These are phyloP conservation scores for Galendromus occidentalis DNA, from an alignment of 1,140 invertebrate species.

Conservation along the genomic window DNA sequence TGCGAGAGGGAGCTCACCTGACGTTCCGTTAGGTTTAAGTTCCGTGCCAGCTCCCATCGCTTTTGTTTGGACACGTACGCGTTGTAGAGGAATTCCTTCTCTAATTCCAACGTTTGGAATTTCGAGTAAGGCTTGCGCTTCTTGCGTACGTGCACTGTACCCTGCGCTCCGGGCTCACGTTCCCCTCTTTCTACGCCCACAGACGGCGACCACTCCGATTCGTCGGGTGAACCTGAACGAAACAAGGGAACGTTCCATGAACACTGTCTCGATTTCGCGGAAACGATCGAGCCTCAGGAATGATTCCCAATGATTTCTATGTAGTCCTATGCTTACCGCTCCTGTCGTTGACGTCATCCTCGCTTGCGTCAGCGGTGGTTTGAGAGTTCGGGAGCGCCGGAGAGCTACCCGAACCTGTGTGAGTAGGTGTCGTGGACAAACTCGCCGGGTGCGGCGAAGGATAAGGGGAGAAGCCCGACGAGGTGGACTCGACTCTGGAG, in stretches of 20 bases:
- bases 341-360: slow-evolving; percentile 6
- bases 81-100: slow-evolving; percentile 91
- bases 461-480: slow-evolving; percentile 6
- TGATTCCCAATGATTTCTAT: too few relatives aligned
- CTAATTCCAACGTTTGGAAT: slow-evolving; percentile 82
- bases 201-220: slow-evolving; percentile 6
- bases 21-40: slow-evolving; percentile 74
- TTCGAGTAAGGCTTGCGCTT: slow-evolving; percentile 94
- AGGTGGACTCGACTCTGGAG: slow-evolving; percentile 6
- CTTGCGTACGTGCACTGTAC: slow-evolving; percentile 49
- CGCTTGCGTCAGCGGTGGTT: background rate
- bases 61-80: slow-evolving; percentile 94
- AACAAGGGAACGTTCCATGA: too few relatives aligned
- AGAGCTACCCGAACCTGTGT: slow-evolving; percentile 5
- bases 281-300: too few relatives aligned
- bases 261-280: too few relatives aligned
- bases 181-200: slow-evolving; percentile 2
- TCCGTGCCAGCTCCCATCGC: slow-evolving; percentile 80
- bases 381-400: background rate
- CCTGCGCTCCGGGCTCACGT: slow-evolving; percentile 8
- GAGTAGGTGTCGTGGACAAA: background rate
- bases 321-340: background rate
- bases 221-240: background rate
- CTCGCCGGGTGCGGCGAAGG: background rate
- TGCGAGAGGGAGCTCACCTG: slow-evolving; percentile 56